phyloP scores from a whole-genome alignment of 1,140 invertebrate genomes.

The Drosophila jambulina region DNA sequence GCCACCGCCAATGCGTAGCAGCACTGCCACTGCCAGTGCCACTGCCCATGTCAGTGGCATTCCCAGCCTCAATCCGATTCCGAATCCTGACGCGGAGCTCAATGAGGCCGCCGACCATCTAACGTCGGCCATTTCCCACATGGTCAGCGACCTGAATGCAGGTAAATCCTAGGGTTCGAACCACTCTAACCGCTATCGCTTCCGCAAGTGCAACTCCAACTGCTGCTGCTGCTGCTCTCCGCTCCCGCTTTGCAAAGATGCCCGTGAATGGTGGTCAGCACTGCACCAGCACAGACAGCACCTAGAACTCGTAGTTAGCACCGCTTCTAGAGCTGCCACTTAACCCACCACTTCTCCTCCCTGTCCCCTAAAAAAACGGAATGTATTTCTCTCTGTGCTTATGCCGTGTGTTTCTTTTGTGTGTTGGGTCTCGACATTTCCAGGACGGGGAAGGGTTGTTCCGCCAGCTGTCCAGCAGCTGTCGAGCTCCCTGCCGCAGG shows the following conservation, averaged over 20 bases:
- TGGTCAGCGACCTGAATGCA: constrained; percentile 97
- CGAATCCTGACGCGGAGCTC: constrained; percentile 66
- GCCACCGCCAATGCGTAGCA: constrained; percentile 68
- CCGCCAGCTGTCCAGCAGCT: constrained; percentile 12
- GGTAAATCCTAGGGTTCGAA: constrained; percentile 86
- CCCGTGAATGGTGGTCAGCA: constrained; percentile 45
- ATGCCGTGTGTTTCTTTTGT: constrained; percentile 49
- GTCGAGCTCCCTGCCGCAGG: constrained; percentile 53
- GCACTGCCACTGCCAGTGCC: constrained; percentile 53
- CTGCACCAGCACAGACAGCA: constrained; percentile 61
- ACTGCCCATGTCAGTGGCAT: constrained; percentile 51
- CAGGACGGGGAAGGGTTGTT: constrained; percentile 61
- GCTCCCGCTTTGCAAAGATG: constrained; percentile 8
- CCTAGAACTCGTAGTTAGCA: constrained; percentile 52
- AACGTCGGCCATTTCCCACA: constrained; percentile 97
- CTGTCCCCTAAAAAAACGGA: constrained; percentile 33
- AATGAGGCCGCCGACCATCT: constrained; percentile 96
- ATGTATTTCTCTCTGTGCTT: constrained; percentile 64
- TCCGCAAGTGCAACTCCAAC: constrained; percentile 41
- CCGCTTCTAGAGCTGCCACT: constrained; percentile 63
- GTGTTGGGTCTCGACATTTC: constrained; percentile 55
- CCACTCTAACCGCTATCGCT: constrained; percentile 15
- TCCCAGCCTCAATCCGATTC: constrained; percentile 46
- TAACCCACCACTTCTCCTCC: constrained; percentile 11
- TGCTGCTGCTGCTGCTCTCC: constrained; percentile 24